Evolutionary conservation across 2,113 vertebrate species (phyloP).

Genomic region (Tragelaphus buxtoni): DNA sequence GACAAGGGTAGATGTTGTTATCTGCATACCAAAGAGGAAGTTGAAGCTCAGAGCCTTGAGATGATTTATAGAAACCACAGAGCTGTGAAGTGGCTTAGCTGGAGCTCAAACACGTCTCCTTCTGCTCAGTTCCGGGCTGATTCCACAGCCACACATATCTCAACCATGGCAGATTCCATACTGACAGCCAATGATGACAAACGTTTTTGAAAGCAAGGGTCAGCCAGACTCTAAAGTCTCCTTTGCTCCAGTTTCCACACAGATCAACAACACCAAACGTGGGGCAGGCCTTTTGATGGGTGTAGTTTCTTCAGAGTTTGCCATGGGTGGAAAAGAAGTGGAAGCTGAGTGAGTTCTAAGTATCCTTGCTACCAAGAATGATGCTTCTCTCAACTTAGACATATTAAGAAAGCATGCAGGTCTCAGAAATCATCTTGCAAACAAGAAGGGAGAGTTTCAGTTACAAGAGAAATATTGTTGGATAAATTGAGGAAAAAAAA

Average conservation of each 20-base stretch:
- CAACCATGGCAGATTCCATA: background rate
- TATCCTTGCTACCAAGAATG: background rate
- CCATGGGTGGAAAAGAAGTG: background rate
- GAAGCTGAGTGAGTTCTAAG: background rate
- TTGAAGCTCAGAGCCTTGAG: background rate
- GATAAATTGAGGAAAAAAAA: background rate
- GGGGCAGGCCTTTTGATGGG: background rate
- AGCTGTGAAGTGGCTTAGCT: background rate
- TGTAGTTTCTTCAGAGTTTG: background rate
- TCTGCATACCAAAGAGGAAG: background rate
- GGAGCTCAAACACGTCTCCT: background rate
- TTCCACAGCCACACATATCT: background rate
- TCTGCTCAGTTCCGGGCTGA: background rate
- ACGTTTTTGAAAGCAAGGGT: background rate
- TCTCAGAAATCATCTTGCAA: background rate
- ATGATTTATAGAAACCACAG: background rate
- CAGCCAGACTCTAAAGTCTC: background rate
- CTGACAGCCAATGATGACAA: background rate
- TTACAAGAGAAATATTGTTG: background rate
- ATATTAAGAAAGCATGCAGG: background rate
- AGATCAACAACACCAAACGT: background rate
- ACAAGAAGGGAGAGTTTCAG: background rate
- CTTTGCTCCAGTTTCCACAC: background rate
- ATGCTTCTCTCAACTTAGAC: background rate
- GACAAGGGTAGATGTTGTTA: background rate